Percentiles rank a stretch among this genome's conserved stretches.
These are phyloP conservation scores for Urosaurus nigricauda DNA, from an alignment of 2,797 vertebrate genomes.

Conservation along the genomic window DNA sequence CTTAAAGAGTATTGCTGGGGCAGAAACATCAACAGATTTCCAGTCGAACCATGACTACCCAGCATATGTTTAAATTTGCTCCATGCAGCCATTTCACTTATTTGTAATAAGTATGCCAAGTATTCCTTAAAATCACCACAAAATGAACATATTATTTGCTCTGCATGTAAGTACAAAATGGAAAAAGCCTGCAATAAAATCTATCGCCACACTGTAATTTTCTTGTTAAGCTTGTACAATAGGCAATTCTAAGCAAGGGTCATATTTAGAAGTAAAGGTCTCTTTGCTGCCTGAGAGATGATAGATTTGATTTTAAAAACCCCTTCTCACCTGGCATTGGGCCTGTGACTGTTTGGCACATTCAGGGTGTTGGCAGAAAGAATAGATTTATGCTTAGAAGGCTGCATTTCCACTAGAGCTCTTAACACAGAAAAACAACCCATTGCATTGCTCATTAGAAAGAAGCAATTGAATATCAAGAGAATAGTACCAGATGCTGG, in stretches of 20 bases:
- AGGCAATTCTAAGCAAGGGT: conserved; percentile 56
- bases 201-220: conserved; percentile 56
- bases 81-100: neutral
- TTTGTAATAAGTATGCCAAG: neutral
- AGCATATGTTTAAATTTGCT: conserved; percentile 36
- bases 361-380: conserved; percentile 55
- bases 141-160: neutral
- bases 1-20: conserved; percentile 12
- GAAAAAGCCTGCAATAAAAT: neutral
- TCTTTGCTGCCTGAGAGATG: conserved; percentile 60
- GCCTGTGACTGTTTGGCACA: conserved; percentile 62
- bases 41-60: conserved; percentile 8
- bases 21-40: conserved; percentile 7
- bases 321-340: conserved; percentile 54
- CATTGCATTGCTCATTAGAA: conserved; percentile 65
- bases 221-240: conserved; percentile 47
- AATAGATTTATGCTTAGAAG: conserved; percentile 66
- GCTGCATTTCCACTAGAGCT: conserved; percentile 64
- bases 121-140: conserved; percentile 2
- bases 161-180: neutral
- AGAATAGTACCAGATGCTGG: conserved; percentile 71
- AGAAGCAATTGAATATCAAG: conserved; percentile 63
- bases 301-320: conserved; percentile 46
- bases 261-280: conserved; percentile 51
- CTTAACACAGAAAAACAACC: conserved; percentile 57